A percentile compares a stretch with the other conserved stretches of the same genome.
Conservation (phyloP, 2,113 vertebrate genomes). For the Mustela lutreola region DNA sequence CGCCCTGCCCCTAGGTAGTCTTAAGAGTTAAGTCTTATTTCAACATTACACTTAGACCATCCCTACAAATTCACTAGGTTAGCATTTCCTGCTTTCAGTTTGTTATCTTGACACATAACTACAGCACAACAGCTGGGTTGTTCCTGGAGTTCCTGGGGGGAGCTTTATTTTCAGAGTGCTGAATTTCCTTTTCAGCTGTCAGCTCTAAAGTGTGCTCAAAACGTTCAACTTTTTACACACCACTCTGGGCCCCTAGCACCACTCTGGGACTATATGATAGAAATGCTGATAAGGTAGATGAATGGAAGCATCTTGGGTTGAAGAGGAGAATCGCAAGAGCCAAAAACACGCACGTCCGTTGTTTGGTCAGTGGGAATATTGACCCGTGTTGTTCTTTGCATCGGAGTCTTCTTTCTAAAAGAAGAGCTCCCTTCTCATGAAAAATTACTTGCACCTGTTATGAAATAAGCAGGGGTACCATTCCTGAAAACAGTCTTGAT, state of each 20-base stretch:
- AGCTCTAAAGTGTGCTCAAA: constrained; percentile 77
- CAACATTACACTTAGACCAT: constrained; percentile 71
- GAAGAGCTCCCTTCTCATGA: constrained; percentile 51
- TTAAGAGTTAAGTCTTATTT: constrained; percentile 75
- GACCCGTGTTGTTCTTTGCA: neutral
- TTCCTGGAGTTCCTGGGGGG: constrained; percentile 85
- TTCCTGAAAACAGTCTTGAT: constrained; percentile 51
- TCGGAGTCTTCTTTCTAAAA: constrained; percentile 16
- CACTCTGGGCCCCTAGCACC: constrained; percentile 38
- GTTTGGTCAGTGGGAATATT: constrained; percentile 36
- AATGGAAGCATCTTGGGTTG: constrained; percentile 66
- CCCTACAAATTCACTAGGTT: constrained; percentile 83
- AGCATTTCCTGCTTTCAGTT: constrained; percentile 90
- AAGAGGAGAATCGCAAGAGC: constrained; percentile 15
- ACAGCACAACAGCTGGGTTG: constrained; percentile 85
- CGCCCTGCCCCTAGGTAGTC: neutral
- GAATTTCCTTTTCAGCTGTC: constrained; percentile 86
- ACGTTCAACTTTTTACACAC: constrained; percentile 78
- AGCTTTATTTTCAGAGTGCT: constrained; percentile 85
- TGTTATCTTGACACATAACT: constrained; percentile 86
- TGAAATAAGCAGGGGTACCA: constrained; percentile 38
- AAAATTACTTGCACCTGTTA: constrained; percentile 75
- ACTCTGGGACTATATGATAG: constrained; percentile 57
- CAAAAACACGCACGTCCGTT: neutral
- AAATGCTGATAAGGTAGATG: constrained; percentile 74